A percentile compares a stretch with the other conserved stretches of the same genome.
phyloP scores from a whole-genome alignment of 2,888 invertebrate species.

The Napeogenes sylphis region DNA sequence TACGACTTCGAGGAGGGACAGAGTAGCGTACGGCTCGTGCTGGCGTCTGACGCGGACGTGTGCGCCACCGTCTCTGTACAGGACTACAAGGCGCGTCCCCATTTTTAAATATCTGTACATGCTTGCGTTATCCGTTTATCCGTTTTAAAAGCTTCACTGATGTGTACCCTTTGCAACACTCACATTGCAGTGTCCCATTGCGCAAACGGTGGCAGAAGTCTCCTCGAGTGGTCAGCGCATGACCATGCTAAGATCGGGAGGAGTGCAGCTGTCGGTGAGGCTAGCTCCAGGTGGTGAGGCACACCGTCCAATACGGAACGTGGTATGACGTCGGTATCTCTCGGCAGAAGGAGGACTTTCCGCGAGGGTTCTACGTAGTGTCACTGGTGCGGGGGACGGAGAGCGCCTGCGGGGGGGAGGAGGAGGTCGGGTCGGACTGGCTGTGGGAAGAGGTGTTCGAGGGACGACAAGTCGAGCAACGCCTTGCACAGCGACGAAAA shows the following conservation, averaged over 20 bases:
- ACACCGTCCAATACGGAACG: neutral
- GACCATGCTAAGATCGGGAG: constrained; percentile 62
- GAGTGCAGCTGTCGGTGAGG: constrained; percentile 55
- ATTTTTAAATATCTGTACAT: no score
- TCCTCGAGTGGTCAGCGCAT: constrained; percentile 43
- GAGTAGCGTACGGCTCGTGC: constrained; percentile 53
- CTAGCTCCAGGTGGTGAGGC: neutral
- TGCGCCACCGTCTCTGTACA: constrained; percentile 63
- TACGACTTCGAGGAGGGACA: constrained; percentile 50
- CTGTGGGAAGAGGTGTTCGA: constrained; percentile 49
- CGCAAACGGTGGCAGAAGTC: constrained; percentile 44
- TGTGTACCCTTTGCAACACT: neutral
- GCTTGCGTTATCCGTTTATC: no score
- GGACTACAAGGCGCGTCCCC: constrained; percentile 49
- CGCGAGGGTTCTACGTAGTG: constrained; percentile 60
- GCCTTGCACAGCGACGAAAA: constrained; percentile 36
- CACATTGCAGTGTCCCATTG: constrained; percentile 59
- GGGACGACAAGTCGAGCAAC: constrained; percentile 21
- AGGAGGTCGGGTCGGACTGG: constrained; percentile 46
- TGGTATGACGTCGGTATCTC: neutral
- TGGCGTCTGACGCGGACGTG: constrained; percentile 51
- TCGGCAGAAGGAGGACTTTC: constrained; percentile 49
- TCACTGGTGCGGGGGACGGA: constrained; percentile 44
- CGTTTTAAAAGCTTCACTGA: neutral
- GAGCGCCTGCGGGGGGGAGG: constrained; percentile 43